Evolutionary conservation across 2,797 vertebrate species (phyloP).

Genomic region (Numenius phaeopus): DNA sequence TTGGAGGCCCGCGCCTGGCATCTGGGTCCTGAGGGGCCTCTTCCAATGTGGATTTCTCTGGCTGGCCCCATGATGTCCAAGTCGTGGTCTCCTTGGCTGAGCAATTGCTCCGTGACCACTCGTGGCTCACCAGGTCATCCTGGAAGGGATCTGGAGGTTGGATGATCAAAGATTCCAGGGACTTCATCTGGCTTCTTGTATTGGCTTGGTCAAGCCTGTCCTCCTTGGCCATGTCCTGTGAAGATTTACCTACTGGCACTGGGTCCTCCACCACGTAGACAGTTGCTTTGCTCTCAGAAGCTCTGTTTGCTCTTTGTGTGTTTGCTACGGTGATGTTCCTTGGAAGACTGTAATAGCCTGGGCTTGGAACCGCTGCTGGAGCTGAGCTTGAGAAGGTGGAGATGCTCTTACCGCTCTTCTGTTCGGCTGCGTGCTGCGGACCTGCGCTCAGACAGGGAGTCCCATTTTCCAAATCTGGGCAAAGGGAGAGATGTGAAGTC

Average conservation of each 20-base stretch:
- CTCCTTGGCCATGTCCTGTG: neutral
- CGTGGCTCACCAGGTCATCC: neutral
- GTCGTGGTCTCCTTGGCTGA: neutral
- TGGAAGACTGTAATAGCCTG: conserved; percentile 64
- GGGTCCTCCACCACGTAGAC: accelerated
- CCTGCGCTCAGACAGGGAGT: neutral
- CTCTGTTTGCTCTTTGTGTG: neutral
- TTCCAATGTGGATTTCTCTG: neutral
- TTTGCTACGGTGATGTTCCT: conserved; percentile 28
- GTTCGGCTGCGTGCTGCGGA: neutral
- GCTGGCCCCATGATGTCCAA: neutral
- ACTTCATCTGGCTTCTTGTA: accelerated
- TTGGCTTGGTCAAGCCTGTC: neutral
- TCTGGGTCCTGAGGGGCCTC: neutral
- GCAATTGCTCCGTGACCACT: neutral
- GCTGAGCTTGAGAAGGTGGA: neutral
- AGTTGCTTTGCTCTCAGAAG: neutral
- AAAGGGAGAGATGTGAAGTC: neutral
- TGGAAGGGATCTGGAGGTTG: conserved; percentile 72
- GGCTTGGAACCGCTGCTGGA: neutral
- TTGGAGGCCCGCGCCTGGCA: conserved; percentile 77
- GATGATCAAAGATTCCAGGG: conserved; percentile 6
- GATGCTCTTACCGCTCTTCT: neutral
- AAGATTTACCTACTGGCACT: neutral
- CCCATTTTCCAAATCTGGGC: neutral